These are phyloP conservation scores for Gryllus longicercus DNA, from an alignment of 2,888 invertebrate genomes.

Conservation along the genomic window DNA sequence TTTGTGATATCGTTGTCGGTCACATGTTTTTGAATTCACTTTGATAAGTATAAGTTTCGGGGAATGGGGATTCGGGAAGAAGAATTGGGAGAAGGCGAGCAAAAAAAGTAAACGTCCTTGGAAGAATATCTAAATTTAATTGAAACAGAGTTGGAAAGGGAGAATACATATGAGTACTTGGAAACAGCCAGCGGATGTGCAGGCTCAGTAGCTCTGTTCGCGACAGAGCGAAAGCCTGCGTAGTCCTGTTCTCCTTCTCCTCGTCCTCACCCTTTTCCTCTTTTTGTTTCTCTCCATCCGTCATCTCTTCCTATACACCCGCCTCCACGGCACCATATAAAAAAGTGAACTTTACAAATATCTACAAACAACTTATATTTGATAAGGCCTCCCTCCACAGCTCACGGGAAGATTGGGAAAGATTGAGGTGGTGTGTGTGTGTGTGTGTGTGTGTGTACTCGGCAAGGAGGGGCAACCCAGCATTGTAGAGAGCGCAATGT, in stretches of 20 bases:
- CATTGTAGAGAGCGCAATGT: no score
- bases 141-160: constrained; percentile 17
- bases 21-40: no score
- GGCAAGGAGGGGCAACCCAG: no score
- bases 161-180: constrained; percentile 1
- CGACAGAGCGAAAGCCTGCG: neutral
- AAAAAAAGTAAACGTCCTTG: neutral
- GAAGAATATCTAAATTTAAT: constrained; percentile 17
- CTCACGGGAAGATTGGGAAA: neutral
- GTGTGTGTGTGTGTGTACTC: no score
- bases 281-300: neutral
- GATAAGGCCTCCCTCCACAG: neutral
- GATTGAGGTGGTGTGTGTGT: no score
- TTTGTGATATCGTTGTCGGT: no score
- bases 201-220: no score
- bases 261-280: neutral
- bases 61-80: no score
- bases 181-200: neutral
- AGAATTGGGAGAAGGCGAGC: neutral
- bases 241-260: neutral
- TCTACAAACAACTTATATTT: constrained; percentile 2
- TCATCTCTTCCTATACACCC: neutral
- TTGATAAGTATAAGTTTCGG: no score
- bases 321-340: constrained; percentile 17
- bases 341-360: constrained; percentile 9